Percentiles rank a stretch among this genome's conserved stretches.
These are phyloP conservation scores for Suncus etruscus DNA, from an alignment of 2,113 vertebrate genomes.

Conservation along the genomic window DNA sequence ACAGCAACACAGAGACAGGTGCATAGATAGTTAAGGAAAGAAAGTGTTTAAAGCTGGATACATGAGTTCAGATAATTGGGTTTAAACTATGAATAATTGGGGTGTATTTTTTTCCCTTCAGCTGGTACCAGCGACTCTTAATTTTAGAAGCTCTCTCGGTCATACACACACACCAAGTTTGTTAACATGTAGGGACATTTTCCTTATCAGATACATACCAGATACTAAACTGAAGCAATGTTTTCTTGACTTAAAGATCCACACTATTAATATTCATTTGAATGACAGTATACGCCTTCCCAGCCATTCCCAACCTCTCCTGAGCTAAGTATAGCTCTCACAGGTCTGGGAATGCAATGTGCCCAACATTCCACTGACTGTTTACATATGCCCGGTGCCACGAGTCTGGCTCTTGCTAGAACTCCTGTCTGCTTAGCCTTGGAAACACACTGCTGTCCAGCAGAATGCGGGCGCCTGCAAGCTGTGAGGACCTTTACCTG, in stretches of 20 bases:
- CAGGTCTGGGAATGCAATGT: conserved; percentile 63
- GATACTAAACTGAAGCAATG: conserved; percentile 25
- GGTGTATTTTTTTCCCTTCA: background rate
- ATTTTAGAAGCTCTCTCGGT: conserved; percentile 22
- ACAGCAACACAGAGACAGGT: background rate
- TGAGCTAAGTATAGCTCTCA: conserved; percentile 65
- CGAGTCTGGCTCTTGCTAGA: conserved; percentile 42
- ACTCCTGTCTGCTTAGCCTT: background rate
- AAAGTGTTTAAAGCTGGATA: background rate
- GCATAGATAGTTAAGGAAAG: background rate
- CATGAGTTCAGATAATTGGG: background rate
- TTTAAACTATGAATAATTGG: background rate
- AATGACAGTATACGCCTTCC: conserved; percentile 30
- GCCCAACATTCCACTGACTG: conserved; percentile 53
- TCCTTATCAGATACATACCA: background rate
- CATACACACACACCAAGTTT: background rate
- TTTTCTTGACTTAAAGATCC: conserved; percentile 41
- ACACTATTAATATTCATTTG: conserved; percentile 64
- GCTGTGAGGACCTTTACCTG: background rate
- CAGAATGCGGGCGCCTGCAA: background rate
- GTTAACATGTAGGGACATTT: background rate
- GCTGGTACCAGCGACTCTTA: background rate
- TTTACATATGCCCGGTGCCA: conserved; percentile 23
- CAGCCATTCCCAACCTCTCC: conserved; percentile 66
- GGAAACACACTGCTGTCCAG: background rate